Conservation (phyloP, 2,797 vertebrate species). For the Dendrocincla fuliginosa region DNA sequence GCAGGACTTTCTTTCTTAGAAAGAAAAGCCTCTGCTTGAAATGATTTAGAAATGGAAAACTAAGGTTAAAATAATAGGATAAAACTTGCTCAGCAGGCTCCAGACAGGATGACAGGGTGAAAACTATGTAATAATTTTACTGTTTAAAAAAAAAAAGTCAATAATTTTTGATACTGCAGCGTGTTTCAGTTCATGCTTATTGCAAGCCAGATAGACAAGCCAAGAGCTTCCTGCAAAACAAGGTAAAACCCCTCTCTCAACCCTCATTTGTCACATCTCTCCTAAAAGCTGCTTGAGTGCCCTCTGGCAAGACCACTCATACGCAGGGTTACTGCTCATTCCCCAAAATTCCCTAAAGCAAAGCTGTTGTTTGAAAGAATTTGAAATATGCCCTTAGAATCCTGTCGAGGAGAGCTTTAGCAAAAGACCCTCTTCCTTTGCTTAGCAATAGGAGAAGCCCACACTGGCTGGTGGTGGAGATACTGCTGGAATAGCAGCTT, state of each 20-base stretch:
- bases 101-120: neutral
- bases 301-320: neutral
- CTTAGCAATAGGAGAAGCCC: neutral
- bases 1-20: neutral
- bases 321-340: neutral
- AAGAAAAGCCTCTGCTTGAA: neutral
- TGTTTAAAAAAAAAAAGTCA: neutral
- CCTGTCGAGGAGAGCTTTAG: neutral
- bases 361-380: neutral
- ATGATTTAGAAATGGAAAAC: constrained; percentile 37
- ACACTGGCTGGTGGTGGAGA: fast-evolving
- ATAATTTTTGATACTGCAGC: neutral
- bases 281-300: neutral
- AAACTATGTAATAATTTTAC: constrained; percentile 9
- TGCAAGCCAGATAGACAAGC: neutral
- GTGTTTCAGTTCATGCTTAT: neutral
- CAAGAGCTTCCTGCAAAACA: neutral
- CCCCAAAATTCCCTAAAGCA: neutral
- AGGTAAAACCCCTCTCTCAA: neutral
- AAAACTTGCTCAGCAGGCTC: constrained; percentile 19
- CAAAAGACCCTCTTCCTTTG: neutral
- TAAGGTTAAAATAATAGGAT: constrained; percentile 55
- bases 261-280: neutral
- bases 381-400: neutral
- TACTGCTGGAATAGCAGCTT: neutral